phyloP scores from a whole-genome alignment of 2,113 vertebrate species.

The Formicarius rufipectus region DNA sequence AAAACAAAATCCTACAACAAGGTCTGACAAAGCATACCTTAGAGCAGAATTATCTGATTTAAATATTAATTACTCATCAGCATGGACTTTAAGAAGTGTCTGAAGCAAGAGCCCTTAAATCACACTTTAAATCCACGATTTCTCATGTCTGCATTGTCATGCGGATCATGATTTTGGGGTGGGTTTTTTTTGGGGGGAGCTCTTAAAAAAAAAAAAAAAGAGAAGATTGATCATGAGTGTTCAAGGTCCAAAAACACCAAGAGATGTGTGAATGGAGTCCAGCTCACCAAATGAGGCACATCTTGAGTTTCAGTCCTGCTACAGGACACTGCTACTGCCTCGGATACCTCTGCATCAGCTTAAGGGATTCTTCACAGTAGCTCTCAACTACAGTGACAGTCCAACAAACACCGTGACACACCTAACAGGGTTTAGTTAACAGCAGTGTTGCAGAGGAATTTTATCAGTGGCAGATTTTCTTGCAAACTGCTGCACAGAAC shows the following conservation, averaged over 20 bases:
- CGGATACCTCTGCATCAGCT: background rate
- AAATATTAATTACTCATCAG: constrained; percentile 52
- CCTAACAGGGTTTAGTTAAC: background rate
- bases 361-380: background rate
- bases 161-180: background rate
- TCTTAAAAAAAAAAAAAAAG: background rate
- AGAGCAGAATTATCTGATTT: constrained; percentile 4
- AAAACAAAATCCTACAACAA: constrained; percentile 4
- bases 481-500: background rate
- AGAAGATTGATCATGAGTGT: background rate
- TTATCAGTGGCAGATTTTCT: background rate
- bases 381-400: background rate
- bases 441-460: background rate
- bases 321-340: background rate
- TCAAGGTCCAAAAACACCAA: background rate
- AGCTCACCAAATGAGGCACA: background rate
- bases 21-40: constrained; percentile 8
- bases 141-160: background rate
- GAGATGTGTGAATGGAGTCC: background rate
- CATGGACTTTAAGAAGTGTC: background rate
- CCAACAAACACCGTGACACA: background rate
- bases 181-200: background rate
- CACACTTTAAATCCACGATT: background rate
- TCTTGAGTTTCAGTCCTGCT: background rate
- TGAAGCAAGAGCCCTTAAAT: constrained; percentile 32